Evolutionary conservation across 2,888 invertebrate genomes (phyloP), one percentile per base, ranked within the genome.

Genomic region (Phengaris alcon): DNA sequence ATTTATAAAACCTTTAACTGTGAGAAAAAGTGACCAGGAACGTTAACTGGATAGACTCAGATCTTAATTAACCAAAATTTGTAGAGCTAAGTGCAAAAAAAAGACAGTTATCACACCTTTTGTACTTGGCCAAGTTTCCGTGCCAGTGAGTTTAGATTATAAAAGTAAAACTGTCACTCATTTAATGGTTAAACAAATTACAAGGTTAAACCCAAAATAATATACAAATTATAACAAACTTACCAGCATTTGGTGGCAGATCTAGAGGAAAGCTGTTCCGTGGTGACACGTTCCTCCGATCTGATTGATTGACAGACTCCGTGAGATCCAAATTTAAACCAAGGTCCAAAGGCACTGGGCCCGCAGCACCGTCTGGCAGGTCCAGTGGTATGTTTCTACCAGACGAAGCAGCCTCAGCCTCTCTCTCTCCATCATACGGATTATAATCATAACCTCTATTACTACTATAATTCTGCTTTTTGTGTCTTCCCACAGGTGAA

Each of bases 201-300:
- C 15, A 22, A 59, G 22, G 8, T 22, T 59, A 5, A 22, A 59
- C 4, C 5, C 59, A 59, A 22, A 59, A 4, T 8, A 22, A 22
- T 22, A 57, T n/a, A 15, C 7, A 35, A 35, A 15, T 57, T 57
- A 3, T 59, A 3, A 59, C 6, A 22, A 59, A 76, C 75, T 86
- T 78, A 93, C 93, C 93, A 80, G 91, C 90, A 88, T 88, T 93
- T 74, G 89, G 85, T 51, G 94, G 93, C 48, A 93, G 86, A 80
- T 94, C 93, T 79, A 94, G 82, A 2, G 94, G 93, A 77, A 93
- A 93, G 44, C 86, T 89, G 78, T 84, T 88, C 77, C 90, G 86
- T 10, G 92, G 93, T 72, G 93, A 92, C 75, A 87, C 86, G 81
- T 93, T 93, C 77, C 92, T 88, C 54, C 93, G 85, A 77, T 93